Evolutionary conservation across 2,888 invertebrate species (phyloP).

Genomic region (Chymomyza caudatula): DNA sequence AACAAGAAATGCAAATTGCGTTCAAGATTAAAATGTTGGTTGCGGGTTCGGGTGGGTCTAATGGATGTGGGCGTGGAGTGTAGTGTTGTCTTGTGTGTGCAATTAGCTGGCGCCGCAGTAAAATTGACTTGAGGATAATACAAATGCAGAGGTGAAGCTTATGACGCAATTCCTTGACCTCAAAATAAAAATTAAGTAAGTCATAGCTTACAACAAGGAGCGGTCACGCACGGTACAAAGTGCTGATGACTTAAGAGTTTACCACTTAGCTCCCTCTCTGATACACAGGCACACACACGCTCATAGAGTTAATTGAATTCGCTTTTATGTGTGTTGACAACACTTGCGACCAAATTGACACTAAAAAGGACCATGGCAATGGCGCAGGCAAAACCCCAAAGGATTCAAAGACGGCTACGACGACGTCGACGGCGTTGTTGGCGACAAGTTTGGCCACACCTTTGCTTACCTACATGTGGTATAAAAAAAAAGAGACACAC

Average conservation of each 20-base stretch:
- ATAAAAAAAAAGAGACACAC: conserved; percentile 20
- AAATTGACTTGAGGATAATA: background rate
- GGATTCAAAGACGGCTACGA: conserved; percentile 50
- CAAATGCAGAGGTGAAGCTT: background rate
- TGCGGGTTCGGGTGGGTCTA: background rate
- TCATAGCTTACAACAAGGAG: conserved; percentile 32
- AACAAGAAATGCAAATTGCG: conserved; percentile 56
- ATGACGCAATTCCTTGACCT: conserved; percentile 67
- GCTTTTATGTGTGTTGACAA: conserved; percentile 27
- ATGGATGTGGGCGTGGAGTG: conserved; percentile 27
- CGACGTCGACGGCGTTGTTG: conserved; percentile 35
- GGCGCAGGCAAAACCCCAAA: conserved; percentile 41
- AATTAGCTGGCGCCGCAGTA: background rate
- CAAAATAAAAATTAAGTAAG: conserved; percentile 43
- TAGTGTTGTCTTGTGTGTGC: conserved; percentile 19
- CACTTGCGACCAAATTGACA: conserved; percentile 70
- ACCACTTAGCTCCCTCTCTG: no score
- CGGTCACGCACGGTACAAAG: conserved; percentile 15
- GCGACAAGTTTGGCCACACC: conserved; percentile 66
- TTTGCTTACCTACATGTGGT: conserved; percentile 56
- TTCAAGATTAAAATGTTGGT: conserved; percentile 60
- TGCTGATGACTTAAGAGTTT: conserved; percentile 63
- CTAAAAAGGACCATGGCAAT: conserved; percentile 31
- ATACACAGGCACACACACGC: background rate
- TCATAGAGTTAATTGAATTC: conserved; percentile 19